These are phyloP conservation scores for Hemiprocne comata DNA, from an alignment of 2,113 vertebrate species.

Conservation along the genomic window DNA sequence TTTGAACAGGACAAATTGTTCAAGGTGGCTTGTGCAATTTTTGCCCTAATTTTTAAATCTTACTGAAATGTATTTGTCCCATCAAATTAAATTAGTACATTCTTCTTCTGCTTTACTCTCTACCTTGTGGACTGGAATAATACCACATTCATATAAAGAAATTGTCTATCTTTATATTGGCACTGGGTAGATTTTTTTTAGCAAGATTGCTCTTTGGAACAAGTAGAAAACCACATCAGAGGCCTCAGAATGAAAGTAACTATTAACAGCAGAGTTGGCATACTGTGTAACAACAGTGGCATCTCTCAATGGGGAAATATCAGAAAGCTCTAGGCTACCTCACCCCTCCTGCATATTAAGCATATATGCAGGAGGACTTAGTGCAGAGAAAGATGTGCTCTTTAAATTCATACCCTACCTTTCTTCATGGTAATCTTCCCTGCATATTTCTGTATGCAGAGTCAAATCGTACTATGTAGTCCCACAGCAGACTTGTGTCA, in stretches of 20 bases:
- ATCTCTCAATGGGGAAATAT: neutral
- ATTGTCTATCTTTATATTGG: neutral
- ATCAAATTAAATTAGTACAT: neutral
- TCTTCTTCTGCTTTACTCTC: neutral
- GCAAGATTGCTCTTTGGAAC: neutral
- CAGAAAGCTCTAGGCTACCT: neutral
- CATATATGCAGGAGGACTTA: neutral
- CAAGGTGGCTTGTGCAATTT: neutral
- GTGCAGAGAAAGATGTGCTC: neutral
- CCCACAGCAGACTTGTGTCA: neutral
- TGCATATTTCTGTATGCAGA: neutral
- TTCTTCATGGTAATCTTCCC: neutral
- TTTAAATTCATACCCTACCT: neutral
- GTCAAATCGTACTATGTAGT: neutral
- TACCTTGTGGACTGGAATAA: neutral
- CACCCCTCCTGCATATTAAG: neutral
- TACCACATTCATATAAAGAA: neutral
- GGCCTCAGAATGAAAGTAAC: neutral
- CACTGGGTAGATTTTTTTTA: neutral
- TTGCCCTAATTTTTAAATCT: neutral
- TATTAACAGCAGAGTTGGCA: neutral
- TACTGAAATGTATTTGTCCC: neutral
- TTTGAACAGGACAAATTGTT: neutral
- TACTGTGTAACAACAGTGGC: neutral
- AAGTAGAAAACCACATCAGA: neutral